A percentile compares a stretch with the other conserved stretches of the same genome.
These are phyloP conservation scores for Contarinia nasturtii DNA, from an alignment of 1,140 invertebrate genomes.

Conservation along the genomic window DNA sequence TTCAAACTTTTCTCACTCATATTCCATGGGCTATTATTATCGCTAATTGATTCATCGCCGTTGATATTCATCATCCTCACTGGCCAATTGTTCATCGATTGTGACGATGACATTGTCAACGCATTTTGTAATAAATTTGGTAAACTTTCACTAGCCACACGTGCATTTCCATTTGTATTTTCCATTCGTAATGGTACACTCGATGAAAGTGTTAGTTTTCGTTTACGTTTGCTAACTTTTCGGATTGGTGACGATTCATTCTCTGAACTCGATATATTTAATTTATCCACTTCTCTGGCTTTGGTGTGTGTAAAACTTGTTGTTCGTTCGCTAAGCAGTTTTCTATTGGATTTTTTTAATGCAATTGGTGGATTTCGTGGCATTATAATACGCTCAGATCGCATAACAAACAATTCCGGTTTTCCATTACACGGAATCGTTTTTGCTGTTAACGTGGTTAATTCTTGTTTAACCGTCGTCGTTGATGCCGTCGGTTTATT, in stretches of 20 bases:
- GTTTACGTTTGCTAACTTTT: conserved; percentile 6
- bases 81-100: conserved; percentile 10
- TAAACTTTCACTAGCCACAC: conserved; percentile 32
- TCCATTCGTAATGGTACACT: conserved; percentile 38
- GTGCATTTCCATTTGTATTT: conserved; percentile 10
- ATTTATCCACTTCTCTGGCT: no score
- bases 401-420: background rate
- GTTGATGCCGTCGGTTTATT: no score
- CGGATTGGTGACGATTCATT: conserved; percentile 11
- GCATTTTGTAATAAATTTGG: conserved; percentile 31
- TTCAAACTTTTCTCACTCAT: conserved; percentile 30
- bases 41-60: no score
- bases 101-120: conserved; percentile 22
- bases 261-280: conserved; percentile 15
- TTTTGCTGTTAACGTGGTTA: background rate
- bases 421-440: background rate
- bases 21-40: background rate
- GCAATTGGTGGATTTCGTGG: no score
- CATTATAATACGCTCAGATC: no score
- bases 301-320: no score
- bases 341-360: background rate
- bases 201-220: conserved; percentile 17
- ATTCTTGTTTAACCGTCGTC: background rate
- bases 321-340: no score
- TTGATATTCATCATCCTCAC: no score